Evolutionary conservation across 2,797 vertebrate species (phyloP), one percentile per base, ranked within the genome.

Genomic region (Perodicticus potto): DNA sequence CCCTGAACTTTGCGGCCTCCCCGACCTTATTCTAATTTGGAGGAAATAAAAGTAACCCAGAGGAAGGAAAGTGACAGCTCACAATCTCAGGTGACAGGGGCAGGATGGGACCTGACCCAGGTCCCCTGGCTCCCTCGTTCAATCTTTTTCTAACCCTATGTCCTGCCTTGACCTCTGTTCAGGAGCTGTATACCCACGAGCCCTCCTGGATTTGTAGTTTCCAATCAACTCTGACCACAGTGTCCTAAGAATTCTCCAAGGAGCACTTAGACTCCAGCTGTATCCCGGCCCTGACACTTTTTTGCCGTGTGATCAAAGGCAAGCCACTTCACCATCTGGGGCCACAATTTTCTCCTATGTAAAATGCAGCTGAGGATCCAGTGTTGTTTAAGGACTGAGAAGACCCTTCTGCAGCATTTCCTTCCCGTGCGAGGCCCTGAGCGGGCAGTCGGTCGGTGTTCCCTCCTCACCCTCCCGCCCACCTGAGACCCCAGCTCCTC

Each of bases 361-460:
- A 63, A 81, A 96, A 65, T 49, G 49, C 73, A 29, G 5, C 57
- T 89, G 32, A 73, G 59, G 59, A n/a, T 17, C 7, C 16, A 6
- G 6, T 0, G 5, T 5, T 29, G 16, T 40, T 12, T 29, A 20
- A 95, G 61, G 61, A 43, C 3, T 59, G 23, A 16, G 19, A 22
- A 63, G 77, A 45, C 12, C 5, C 17, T 55, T 34, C 55, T 2
- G 3, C 27, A 86, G 40, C 0, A 0, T 5, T 40, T 73, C 11
- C 4, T 53, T 29, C 20, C 25, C 27, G 82, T 4, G 2, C 17
- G 1, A 57, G 57, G 53, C 12, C 8, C 37, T 6, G 0, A n/a
- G 22, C 0, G 23, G 32, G 22, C 9, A 3, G 27, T 11, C 40
- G 5, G 22, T 8, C 32, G 9, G 5, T 0, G 3, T 5, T 6